These are phyloP conservation scores for Geopemphigus sp. DNA, from an alignment of 1,140 invertebrate species.

Conservation along the genomic window DNA sequence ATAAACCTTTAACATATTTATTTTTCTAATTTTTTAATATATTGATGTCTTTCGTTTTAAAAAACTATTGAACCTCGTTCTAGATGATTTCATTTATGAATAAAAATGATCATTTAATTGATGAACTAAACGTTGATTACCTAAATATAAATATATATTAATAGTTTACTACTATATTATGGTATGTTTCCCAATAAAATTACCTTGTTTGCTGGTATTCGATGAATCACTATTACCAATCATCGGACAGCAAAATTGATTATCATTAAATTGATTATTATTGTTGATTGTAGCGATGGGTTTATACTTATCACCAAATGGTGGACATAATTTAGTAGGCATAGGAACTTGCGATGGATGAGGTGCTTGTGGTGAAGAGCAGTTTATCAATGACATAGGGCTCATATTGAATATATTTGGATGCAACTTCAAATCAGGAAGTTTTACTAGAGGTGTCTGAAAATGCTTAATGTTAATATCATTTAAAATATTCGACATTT, in stretches of 20 bases:
- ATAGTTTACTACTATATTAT: neutral
- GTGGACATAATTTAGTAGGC: conserved; percentile 39
- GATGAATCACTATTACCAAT: neutral
- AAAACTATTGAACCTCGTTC: conserved; percentile 3
- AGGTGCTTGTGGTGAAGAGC: conserved; percentile 37
- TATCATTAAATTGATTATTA: conserved; percentile 40
- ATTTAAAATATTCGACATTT: neutral
- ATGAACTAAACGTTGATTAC: conserved; percentile 9
- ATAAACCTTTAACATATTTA: conserved; percentile 8
- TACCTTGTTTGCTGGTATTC: conserved; percentile 9
- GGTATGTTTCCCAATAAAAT: neutral
- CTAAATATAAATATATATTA: conserved; percentile 1
- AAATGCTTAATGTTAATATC: neutral
- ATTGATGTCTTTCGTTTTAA: conserved; percentile 44
- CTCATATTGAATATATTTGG: conserved; percentile 51
- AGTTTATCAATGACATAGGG: conserved; percentile 22
- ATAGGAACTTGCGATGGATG: conserved; percentile 41
- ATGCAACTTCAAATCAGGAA: conserved; percentile 50
- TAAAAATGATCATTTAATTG: conserved; percentile 13
- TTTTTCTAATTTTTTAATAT: neutral
- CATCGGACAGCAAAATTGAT: conserved; percentile 33
- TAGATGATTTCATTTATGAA: conserved; percentile 10
- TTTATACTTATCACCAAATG: conserved; percentile 32
- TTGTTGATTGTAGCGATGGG: conserved; percentile 26
- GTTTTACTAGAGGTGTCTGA: conserved; percentile 49